These are phyloP conservation scores for Halictus quadricinctus DNA, from an alignment of 2,888 invertebrate species.

Conservation along the genomic window DNA sequence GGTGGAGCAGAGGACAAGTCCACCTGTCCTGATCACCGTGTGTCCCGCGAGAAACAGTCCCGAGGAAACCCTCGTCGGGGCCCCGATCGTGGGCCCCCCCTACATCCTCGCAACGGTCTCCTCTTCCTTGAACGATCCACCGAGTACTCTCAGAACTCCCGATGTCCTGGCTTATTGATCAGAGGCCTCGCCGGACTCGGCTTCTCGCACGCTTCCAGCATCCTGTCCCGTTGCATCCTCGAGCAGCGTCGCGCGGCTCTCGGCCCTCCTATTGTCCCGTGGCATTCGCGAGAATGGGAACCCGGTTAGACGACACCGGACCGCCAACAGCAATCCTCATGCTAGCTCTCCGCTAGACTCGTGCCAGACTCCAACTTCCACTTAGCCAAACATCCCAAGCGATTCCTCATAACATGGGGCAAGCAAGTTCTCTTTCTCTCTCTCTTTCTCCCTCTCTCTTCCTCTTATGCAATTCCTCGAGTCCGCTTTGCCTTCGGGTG, in stretches of 20 bases:
- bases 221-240: conserved; percentile 54
- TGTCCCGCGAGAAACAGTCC: conserved; percentile 8
- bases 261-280: not conserved
- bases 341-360: conserved; percentile 15
- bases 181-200: conserved; percentile 57
- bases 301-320: conserved; percentile 34
- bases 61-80: conserved; percentile 67
- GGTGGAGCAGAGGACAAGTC: not conserved
- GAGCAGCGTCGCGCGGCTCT: conserved; percentile 21
- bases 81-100: conserved; percentile 68
- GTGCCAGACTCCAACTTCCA: not conserved
- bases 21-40: conserved; percentile 5
- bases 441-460: not conserved
- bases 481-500: not conserved
- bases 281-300: conserved; percentile 13
- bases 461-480: not conserved
- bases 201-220: conserved; percentile 54
- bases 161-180: conserved; percentile 62
- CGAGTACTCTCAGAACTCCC: conserved; percentile 50
- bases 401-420: not conserved
- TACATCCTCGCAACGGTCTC: conserved; percentile 67
- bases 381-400: conserved; percentile 2
- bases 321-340: conserved; percentile 29
- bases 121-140: conserved; percentile 45
- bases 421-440: conserved; percentile 1